A percentile compares a stretch with the other conserved stretches of the same genome.
phyloP scores from a whole-genome alignment of 2,113 vertebrate genomes.

The Rattus norvegicus region GRCr8 NC_086020.1:247006001-247006500 shows the following conservation, averaged over 20 bases:
- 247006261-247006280: background rate
- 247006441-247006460: background rate
- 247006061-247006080: background rate
- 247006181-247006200: background rate
- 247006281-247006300: too few species aligned
- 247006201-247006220: background rate
- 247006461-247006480: background rate
- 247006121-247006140: background rate
- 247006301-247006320: too few species aligned
- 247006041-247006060: background rate
- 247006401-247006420: background rate
- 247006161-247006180: background rate
- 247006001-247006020: background rate
- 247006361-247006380: background rate
- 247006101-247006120: background rate
- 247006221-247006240: background rate
- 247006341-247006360: background rate
- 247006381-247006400: too few species aligned
- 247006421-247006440: too few species aligned
- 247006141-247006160: background rate
- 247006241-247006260: background rate
- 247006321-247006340: too few species aligned
- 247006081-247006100: background rate
- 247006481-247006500: background rate
- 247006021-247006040: background rate